Conservation (phyloP, 2,113 vertebrate genomes). For the Hirundichthys speculiger region DNA sequence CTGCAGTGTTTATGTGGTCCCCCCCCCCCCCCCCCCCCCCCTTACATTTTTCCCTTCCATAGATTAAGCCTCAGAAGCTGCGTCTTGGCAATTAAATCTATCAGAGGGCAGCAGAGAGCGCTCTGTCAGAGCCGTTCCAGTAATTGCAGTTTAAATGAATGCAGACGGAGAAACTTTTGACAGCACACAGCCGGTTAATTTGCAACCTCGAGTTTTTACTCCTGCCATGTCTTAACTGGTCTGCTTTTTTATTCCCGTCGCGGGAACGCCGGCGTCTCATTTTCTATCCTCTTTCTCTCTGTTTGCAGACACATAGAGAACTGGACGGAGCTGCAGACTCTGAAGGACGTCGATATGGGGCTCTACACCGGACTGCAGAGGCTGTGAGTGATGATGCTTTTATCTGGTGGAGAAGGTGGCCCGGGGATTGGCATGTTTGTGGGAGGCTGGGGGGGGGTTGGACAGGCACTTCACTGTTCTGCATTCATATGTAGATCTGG, state of each 20-base stretch:
- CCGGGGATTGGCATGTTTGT: neutral
- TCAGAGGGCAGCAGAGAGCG: conserved; percentile 65
- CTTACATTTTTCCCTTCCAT: conserved; percentile 36
- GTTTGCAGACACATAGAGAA: conserved; percentile 95
- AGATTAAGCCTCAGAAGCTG: conserved; percentile 64
- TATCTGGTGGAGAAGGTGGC: conserved; percentile 11
- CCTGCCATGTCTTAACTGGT: conserved; percentile 25
- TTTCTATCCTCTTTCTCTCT: conserved; percentile 54
- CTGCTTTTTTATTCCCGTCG: conserved; percentile 28
- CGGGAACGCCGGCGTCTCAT: conserved; percentile 41
- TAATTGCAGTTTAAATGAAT: conserved; percentile 73
- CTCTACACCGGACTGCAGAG: conserved; percentile 96
- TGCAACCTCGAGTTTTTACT: conserved; percentile 30
- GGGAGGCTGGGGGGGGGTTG: neutral
- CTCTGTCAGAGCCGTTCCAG: conserved; percentile 66
- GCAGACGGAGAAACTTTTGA: conserved; percentile 66
- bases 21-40: conserved; percentile 15
- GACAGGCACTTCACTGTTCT: conserved; percentile 9
- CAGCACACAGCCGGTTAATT: conserved; percentile 44
- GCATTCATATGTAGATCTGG: conserved; percentile 17
- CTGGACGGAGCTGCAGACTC: conserved; percentile 93
- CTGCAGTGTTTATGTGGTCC: conserved; percentile 48
- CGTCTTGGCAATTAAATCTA: conserved; percentile 73
- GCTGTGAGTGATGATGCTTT: conserved; percentile 87
- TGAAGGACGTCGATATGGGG: conserved; percentile 98